Evolutionary conservation across 1,140 invertebrate species (phyloP).

Genomic region (Anoplolepis gracilipes): DNA sequence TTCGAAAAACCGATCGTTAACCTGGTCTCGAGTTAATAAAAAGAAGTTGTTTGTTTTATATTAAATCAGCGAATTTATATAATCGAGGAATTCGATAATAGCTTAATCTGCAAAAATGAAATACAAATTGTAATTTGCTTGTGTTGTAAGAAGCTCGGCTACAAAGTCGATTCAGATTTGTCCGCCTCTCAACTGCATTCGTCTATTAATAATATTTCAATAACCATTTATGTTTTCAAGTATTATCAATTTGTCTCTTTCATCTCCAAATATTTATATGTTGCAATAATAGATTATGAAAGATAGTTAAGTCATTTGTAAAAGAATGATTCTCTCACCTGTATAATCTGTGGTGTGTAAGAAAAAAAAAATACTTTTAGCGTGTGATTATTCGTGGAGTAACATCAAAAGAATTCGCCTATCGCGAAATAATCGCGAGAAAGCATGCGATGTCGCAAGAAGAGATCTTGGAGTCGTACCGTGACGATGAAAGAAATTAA

Average conservation of each 20-base stretch:
- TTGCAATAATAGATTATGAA: not conserved
- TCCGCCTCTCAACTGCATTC: too few relatives aligned
- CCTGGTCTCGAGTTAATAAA: not conserved
- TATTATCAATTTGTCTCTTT: too few relatives aligned
- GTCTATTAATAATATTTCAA: not conserved
- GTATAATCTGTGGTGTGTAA: not conserved
- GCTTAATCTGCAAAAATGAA: not conserved
- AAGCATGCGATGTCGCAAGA: conserved; percentile 12
- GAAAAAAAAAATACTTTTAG: not conserved
- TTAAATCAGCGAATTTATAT: not conserved
- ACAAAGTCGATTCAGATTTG: not conserved
- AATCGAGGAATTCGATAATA: not conserved
- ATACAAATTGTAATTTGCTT: not conserved
- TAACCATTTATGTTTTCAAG: not conserved
- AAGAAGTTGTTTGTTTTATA: not conserved
- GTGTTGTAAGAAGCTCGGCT: not conserved
- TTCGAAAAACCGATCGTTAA: conserved; percentile 15
- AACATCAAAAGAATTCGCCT: not conserved
- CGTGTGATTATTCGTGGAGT: not conserved
- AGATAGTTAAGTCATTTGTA: not conserved
- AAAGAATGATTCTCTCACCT: conserved; percentile 18
- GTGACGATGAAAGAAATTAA: conserved; percentile 21
- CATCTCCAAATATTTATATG: not conserved
- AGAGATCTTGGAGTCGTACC: not conserved
- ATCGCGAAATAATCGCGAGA: conserved; percentile 13